Percentiles rank a stretch among this genome's conserved stretches.
phyloP scores from a whole-genome alignment of 1,140 invertebrate genomes.

The Ectropis grisescens region DNA sequence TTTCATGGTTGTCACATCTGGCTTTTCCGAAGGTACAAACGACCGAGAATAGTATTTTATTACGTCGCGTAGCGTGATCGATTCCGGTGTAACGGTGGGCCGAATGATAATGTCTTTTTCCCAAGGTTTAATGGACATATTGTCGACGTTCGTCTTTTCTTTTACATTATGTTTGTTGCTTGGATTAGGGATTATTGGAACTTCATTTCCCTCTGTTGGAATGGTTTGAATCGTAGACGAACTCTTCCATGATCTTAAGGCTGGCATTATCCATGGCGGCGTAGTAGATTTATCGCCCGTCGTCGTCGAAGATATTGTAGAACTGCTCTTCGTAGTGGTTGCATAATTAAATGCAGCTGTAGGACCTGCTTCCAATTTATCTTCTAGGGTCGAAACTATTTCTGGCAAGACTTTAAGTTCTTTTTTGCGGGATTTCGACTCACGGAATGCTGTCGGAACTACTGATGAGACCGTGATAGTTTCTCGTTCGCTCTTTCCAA shows the following conservation, averaged over 20 bases:
- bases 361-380: constrained; percentile 24
- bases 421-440: constrained; percentile 51
- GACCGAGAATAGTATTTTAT: constrained; percentile 37
- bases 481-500: constrained; percentile 39
- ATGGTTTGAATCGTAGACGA: constrained; percentile 28
- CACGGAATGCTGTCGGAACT: constrained; percentile 33
- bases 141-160: constrained; percentile 19
- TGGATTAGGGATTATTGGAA: constrained; percentile 26
- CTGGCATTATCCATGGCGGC: constrained; percentile 48
- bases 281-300: constrained; percentile 33
- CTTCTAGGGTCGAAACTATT: constrained; percentile 20
- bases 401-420: constrained; percentile 40
- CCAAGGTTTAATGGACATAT: constrained; percentile 46
- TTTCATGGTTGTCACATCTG: constrained; percentile 23
- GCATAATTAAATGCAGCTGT: constrained; percentile 12
- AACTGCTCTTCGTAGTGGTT: constrained; percentile 15
- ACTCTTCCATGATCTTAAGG: constrained; percentile 46
- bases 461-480: constrained; percentile 34
- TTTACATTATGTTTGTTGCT: constrained; percentile 2
- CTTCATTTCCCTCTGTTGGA: constrained; percentile 32
- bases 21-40: constrained; percentile 32
- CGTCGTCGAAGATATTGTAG: constrained; percentile 19
- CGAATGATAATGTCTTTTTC: constrained; percentile 50
- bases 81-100: constrained; percentile 40
- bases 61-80: constrained; percentile 30